These are phyloP conservation scores for Brachypterus glaber DNA, from an alignment of 2,888 invertebrate species.

Conservation along the genomic window DNA sequence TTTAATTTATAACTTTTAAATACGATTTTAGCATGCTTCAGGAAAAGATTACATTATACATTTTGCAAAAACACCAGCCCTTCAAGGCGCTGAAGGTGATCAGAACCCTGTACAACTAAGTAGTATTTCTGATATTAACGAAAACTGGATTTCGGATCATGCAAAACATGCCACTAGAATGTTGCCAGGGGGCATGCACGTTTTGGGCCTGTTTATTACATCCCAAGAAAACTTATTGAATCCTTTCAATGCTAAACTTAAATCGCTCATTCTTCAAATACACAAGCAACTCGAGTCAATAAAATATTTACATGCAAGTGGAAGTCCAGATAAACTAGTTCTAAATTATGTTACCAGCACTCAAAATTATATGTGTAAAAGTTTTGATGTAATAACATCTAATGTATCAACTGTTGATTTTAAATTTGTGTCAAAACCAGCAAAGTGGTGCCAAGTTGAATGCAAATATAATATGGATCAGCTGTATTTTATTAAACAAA, in stretches of 20 bases:
- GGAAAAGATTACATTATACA: slow-evolving; percentile 70
- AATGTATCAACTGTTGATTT: slow-evolving; percentile 62
- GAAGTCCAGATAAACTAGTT: slow-evolving; percentile 53
- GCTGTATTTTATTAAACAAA: slow-evolving; percentile 57
- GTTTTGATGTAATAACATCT: slow-evolving; percentile 49
- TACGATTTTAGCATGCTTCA: slow-evolving; percentile 46
- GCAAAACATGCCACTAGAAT: slow-evolving; percentile 80
- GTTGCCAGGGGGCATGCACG: slow-evolving; percentile 83
- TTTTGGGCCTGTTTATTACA: slow-evolving; percentile 72
- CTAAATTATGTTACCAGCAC: slow-evolving; percentile 49
- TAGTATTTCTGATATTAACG: slow-evolving; percentile 49
- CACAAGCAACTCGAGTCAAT: slow-evolving; percentile 48
- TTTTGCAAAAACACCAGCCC: slow-evolving; percentile 69
- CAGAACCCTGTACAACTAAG: slow-evolving; percentile 29
- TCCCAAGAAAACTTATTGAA: slow-evolving; percentile 56
- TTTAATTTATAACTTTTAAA: slow-evolving; percentile 15
- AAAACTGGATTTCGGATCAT: slow-evolving; percentile 67
- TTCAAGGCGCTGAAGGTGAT: slow-evolving; percentile 39
- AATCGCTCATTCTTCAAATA: slow-evolving; percentile 47
- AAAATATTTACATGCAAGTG: slow-evolving; percentile 53
- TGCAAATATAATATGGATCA: slow-evolving; percentile 69
- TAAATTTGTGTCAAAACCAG: slow-evolving; percentile 61
- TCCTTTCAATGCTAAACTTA: slow-evolving; percentile 49
- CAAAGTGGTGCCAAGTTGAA: slow-evolving; percentile 68
- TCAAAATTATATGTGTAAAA: slow-evolving; percentile 53